Evolutionary conservation across 2,797 vertebrate species (phyloP), one percentile per base, ranked within the genome.

Genomic region (Sebastes variabilis): DNA sequence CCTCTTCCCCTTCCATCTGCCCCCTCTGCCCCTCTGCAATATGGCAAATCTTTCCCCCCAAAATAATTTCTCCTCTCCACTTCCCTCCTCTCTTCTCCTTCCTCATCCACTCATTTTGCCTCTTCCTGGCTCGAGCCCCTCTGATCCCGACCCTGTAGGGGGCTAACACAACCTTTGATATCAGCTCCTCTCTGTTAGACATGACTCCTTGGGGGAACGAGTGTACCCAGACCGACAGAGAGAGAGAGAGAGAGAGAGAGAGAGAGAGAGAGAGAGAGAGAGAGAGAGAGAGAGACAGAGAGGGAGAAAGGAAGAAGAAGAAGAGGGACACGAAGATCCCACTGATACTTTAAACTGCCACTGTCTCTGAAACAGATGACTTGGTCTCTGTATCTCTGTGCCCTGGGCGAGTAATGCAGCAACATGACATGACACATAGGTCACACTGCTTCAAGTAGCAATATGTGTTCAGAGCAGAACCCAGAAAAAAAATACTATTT

Each of bases 141-240:
- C 80, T 88, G 85, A 88, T 89, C 84, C 72, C 0, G 16, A 20
- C 60, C 32, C 82, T 75, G 20, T 9, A 1, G 75, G 82, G 86
- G 74, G 46, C 24, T n/a, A 72, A 70, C 52, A 7, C 72, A 81
- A 78, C 75, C 83, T 91, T 84, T 88, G 86, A 90, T 87, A 87
- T 76, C 72, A 46, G 81, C 81, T 71, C 62, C 64, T 83, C 69
- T 81, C 77, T 68, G 79, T 79, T 83, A 73, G 79, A 84, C 84
- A 79, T 2, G 66, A 70, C 59, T 80, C 75, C 86, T 83, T 2
- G 29, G 61, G 72, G 84, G 76, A 32, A 62, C 2, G 8, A 73
- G 30, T 72, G 78, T 73, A 61, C 65, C 42, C 77, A 69, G 49
- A 29, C 34, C 10, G 49, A 54, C 0, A 54, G 49, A n/a, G 20